Percentiles rank a stretch among this genome's conserved stretches.
Evolutionary conservation across 2,797 vertebrate genomes (phyloP).

Genomic region (Myotis pilosus): DNA sequence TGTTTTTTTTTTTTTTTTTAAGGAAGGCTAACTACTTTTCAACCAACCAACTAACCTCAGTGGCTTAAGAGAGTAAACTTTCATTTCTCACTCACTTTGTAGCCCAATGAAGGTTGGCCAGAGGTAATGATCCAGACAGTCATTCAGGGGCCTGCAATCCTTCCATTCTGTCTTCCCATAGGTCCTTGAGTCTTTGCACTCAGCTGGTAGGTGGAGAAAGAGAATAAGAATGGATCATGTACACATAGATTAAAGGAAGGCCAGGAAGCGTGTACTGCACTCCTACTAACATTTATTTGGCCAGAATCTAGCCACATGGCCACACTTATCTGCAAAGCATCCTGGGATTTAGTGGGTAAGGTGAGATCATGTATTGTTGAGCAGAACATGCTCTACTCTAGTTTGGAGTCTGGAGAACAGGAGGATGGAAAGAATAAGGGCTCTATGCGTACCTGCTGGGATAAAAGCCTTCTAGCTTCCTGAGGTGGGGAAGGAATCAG

Average conservation of each 20-base stretch:
- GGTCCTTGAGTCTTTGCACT: background rate
- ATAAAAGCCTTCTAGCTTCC: background rate
- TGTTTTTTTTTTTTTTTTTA: background rate
- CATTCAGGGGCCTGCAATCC: background rate
- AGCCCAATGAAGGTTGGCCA: background rate
- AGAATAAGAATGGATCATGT: background rate
- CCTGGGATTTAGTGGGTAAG: background rate
- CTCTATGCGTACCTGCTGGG: background rate
- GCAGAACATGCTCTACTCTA: background rate
- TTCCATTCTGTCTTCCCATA: background rate
- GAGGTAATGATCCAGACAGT: background rate
- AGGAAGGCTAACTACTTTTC: background rate
- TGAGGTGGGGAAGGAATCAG: background rate
- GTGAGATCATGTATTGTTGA: background rate
- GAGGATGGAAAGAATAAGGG: background rate
- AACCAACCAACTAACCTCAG: background rate
- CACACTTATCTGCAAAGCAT: background rate
- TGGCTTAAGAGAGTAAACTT: background rate
- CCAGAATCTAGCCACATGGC: background rate
- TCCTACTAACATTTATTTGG: background rate
- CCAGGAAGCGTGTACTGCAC: background rate
- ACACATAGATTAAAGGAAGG: background rate
- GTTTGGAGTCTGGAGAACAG: background rate
- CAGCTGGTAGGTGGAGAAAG: background rate
- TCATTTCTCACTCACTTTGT: background rate